Evolutionary conservation across 2,113 vertebrate species (phyloP).

Genomic region (Ceuthmochares aereus): DNA sequence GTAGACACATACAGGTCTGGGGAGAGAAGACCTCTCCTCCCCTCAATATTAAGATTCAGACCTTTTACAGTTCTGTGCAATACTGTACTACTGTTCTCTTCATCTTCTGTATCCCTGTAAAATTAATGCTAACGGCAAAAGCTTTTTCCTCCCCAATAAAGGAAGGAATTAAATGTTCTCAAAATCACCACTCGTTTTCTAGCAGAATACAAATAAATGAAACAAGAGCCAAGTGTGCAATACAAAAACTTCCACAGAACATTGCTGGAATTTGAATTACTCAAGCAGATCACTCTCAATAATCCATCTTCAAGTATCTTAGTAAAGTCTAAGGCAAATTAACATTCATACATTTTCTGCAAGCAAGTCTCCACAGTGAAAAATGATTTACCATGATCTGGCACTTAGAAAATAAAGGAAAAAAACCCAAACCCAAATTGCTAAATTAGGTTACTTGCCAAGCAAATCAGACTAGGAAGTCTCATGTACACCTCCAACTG

Average conservation of each 20-base stretch:
- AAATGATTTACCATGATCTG: not conserved
- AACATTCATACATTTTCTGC: not conserved
- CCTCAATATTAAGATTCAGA: not conserved
- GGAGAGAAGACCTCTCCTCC: not conserved
- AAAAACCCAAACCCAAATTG: accelerated
- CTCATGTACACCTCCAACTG: accelerated
- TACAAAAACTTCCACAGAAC: not conserved
- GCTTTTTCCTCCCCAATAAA: not conserved
- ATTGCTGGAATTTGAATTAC: not conserved
- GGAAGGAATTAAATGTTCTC: not conserved
- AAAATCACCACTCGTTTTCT: not conserved
- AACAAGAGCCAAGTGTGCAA: not conserved
- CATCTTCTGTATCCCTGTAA: not conserved
- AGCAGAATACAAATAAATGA: not conserved
- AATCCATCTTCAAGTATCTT: not conserved
- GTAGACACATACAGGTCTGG: accelerated
- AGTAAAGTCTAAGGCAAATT: not conserved
- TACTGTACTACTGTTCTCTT: not conserved
- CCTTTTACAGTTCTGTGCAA: not conserved
- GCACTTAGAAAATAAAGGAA: not conserved
- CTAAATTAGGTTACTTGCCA: not conserved
- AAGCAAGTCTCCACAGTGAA: not conserved
- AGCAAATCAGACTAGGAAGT: not conserved
- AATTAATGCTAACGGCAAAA: not conserved
- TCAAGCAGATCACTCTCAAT: not conserved